These are phyloP conservation scores for Scomber japonicus DNA, from an alignment of 2,113 vertebrate species.

Conservation along the genomic window DNA sequence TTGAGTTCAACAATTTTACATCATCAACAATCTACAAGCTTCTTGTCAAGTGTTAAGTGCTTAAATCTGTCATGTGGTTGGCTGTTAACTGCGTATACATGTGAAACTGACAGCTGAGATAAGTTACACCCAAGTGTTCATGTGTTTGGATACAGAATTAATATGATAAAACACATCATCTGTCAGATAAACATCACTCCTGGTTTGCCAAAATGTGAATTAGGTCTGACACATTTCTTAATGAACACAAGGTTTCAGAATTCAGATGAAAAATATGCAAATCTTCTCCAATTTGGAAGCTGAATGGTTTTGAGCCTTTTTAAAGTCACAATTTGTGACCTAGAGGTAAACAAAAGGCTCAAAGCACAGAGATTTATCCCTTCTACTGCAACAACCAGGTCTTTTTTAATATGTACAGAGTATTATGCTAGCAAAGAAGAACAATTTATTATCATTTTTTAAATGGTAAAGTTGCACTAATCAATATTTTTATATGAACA, in stretches of 20 bases:
- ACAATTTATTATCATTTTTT: neutral
- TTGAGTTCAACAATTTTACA: neutral
- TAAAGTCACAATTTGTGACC: constrained; percentile 15
- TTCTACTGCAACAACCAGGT: neutral
- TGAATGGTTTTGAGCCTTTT: neutral
- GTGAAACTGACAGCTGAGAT: neutral
- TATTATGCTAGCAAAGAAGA: too few species aligned
- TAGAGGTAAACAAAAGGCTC: constrained; percentile 3
- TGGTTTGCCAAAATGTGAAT: constrained; percentile 8
- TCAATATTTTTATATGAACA: neutral
- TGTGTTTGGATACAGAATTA: constrained; percentile 24
- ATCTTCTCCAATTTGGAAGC: constrained; percentile 36
- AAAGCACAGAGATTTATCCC: neutral
- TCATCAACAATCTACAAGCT: neutral
- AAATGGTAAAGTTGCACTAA: neutral
- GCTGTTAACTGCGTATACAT: constrained; percentile 4
- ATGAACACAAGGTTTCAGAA: constrained; percentile 17
- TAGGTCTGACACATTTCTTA: constrained; percentile 13
- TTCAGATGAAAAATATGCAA: constrained; percentile 39
- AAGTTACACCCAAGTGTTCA: neutral
- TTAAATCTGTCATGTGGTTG: neutral
- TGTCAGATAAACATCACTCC: constrained; percentile 18
- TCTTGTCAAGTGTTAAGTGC: neutral
- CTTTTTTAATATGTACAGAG: too few species aligned
- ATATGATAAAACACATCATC: constrained; percentile 26